phyloP scores from a whole-genome alignment of 2,888 invertebrate species.

The Sussaba pulchella region DNA sequence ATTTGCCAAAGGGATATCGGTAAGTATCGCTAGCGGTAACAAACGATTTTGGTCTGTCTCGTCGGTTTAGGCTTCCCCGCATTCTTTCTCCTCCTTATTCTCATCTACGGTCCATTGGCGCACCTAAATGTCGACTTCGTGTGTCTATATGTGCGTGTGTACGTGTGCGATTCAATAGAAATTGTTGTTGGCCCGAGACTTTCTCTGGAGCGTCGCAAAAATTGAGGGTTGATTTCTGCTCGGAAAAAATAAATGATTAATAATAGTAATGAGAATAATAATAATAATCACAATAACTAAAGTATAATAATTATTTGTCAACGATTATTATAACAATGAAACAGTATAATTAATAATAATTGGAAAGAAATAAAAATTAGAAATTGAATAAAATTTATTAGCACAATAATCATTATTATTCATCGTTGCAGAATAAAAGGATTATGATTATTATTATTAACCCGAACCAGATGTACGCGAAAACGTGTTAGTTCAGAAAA shows the following conservation, averaged over 20 bases:
- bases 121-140: neutral
- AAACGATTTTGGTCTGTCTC: slow-evolving; percentile 57
- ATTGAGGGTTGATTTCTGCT: neutral
- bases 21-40: slow-evolving; percentile 58
- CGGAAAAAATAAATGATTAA: neutral
- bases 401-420: no score
- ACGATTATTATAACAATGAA: no score
- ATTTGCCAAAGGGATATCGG: slow-evolving; percentile 68
- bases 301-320: no score
- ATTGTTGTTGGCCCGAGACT: slow-evolving; percentile 13
- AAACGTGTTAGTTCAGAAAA: no score
- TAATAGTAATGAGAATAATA: no score
- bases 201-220: neutral
- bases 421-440: no score
- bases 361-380: no score
- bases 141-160: neutral
- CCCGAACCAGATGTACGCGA: no score
- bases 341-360: no score
- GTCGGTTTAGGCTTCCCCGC: slow-evolving; percentile 27
- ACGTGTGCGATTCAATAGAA: slow-evolving; percentile 12
- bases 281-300: no score
- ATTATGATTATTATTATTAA: no score
- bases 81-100: slow-evolving; percentile 22
- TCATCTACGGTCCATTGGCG: slow-evolving; percentile 6
- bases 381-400: no score